Evolutionary conservation across 2,888 invertebrate genomes (phyloP), one percentile per base, ranked within the genome.

Genomic region (Tineola bisselliella): DNA sequence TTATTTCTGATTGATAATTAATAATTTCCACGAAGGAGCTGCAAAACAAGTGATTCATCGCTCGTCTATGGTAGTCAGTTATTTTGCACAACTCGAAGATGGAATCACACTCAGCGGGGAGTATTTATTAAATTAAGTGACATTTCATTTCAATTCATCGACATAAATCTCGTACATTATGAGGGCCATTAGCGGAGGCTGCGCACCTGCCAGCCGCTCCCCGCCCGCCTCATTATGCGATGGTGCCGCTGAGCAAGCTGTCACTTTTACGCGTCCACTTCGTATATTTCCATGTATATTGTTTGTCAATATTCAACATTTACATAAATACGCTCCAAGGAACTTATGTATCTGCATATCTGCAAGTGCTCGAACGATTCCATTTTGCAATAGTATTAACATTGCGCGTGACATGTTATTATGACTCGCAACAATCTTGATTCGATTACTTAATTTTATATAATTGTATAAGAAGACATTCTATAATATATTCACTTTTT

Each of bases 31-130:
- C 78, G 84, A 84, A 84, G 70, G 67, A 70, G 74, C 75, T 79
- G 82, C 83, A 84, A 84, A 86, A 86, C 86, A 86, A 83, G 70
- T 86, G 84, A 86, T 76, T 87, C 84, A 86, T 78, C 67, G 68
- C 48, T 48, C 48, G n/a, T n/a, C 48, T 48, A 48, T 48, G 19
- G 33, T 33, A 31, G 31, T 13, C 58, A 33, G 33, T 72, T 75
- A 75, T 75, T 76, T 77, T 68, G 70, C 70, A 38, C 67, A 70
- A 64, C 25, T 25, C 65, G 65, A 70, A 70, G 38, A 38, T 38
- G 77, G 76, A 74, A 76, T 79, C 66, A 63, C 66, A 70, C 78
- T 64, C 82, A 66, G 73, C 79, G 79, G 80, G 82, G 78, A 69
- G 73, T 70, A 72, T 83, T 38, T 72, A 81, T 84, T 83, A 77